phyloP scores from a whole-genome alignment of 2,113 vertebrate species.

The Arothron firmamentum region DNA sequence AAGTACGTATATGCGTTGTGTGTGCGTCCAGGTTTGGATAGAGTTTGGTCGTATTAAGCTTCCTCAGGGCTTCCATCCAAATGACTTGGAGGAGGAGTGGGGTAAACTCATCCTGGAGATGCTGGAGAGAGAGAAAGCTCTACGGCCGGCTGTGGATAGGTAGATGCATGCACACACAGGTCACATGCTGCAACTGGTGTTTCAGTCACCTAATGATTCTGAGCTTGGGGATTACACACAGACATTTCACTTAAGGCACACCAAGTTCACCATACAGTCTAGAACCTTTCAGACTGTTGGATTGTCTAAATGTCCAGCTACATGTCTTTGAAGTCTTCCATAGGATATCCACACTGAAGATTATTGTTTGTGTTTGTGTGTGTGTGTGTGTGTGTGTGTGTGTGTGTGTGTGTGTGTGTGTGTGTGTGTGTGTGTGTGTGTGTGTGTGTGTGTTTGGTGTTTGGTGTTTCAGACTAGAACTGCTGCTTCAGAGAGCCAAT shows the following conservation, averaged over 20 bases:
- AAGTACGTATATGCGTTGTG: not conserved
- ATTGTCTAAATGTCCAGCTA: no score
- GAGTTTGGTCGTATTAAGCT: constrained; percentile 96
- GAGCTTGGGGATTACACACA: no score
- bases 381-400: not conserved
- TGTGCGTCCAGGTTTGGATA: constrained; percentile 84
- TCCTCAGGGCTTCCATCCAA: constrained; percentile 91
- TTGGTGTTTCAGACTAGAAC: constrained; percentile 79
- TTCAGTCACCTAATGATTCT: no score
- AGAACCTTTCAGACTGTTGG: no score
- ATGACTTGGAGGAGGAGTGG: constrained; percentile 96
- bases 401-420: not conserved
- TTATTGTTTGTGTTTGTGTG: not conserved
- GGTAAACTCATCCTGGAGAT: constrained; percentile 98
- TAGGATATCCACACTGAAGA: not conserved
- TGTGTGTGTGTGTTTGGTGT: not conserved
- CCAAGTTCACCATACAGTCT: no score
- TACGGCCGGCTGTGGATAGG: constrained; percentile 93
- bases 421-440: not conserved
- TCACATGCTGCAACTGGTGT: no score
- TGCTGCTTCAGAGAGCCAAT: constrained; percentile 94
- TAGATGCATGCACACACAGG: constrained; percentile 37
- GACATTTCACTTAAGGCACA: no score
- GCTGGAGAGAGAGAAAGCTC: constrained; percentile 93
- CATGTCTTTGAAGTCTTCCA: not conserved